Base-by-base conservation (phyloP, 1,140 invertebrate species). In the Heliconius hermathena region DNA sequence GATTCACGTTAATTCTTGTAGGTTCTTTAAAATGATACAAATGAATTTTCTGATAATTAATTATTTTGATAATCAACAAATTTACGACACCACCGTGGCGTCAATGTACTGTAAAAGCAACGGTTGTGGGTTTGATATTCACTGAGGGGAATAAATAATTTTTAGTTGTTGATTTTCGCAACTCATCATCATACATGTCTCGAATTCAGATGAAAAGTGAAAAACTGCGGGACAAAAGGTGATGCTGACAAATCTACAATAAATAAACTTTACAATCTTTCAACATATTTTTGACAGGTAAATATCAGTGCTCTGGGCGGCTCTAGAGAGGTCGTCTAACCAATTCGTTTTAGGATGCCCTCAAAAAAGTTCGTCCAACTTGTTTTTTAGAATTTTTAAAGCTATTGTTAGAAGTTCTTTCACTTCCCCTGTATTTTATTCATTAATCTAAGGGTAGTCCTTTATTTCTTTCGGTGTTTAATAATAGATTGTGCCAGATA, bases 321-420 rank as follows among this genome's bases (percentile, higher is more conserved):
- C 60, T 66, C 26, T 66, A 66, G 11, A 66, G 26, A 66, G 60
- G 60, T 66, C 60, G 26, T 66, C 60, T 29, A 66, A 66, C 26
- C 26, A 66, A 66, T 29, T 22, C 60, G 13, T 66, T 66, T 66
- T 66, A 66, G 60, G 60, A 26, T 13, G 16, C 60, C 60, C 60
- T 26, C 9, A 29, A 66, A 66, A 66, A 29, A 29, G 60, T 66
- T 66, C 60, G 18, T 16, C 26, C 60, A 66, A 66, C 60, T 22
- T 29, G 11, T 29, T 66, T 66, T 66, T 29, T 29, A 66, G 22
- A 66, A 66, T 66, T 66, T 66, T 66, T 66, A 11, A 66, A 22
- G 60, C 60, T 29, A 16, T 66, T 66, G 60, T 66, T 16, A 29
- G 16, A 11, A 66, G 60, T 11, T 66, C 60, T 66, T 66, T 66